phyloP scores from a whole-genome alignment of 30 jellyfish, hydroid and myxozoan species.

The Clytia hemisphaerica region DNA sequence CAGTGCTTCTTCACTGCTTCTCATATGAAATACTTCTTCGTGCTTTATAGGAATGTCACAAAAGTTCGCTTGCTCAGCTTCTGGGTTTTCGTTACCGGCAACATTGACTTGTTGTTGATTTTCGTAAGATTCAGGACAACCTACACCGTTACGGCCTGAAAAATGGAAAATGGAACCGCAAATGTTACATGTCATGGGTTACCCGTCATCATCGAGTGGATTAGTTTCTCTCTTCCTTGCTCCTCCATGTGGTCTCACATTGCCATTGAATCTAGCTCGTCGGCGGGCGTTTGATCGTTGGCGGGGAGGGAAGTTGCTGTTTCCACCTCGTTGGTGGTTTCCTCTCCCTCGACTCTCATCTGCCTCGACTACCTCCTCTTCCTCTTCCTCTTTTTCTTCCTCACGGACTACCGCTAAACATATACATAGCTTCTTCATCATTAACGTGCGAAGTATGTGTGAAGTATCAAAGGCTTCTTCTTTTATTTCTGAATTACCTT shows the following conservation, averaged over 20 bases:
- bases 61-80: background rate
- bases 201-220: conserved; percentile 21
- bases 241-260: conserved; percentile 14
- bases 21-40: conserved; percentile 14
- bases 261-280: conserved; percentile 9
- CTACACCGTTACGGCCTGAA: conserved; percentile 19
- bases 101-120: background rate
- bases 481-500: background rate
- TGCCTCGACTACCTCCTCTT: conserved; percentile 6
- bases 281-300: conserved; percentile 1
- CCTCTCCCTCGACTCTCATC: conserved; percentile 3
- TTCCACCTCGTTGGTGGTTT: conserved; percentile 13
- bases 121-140: conserved; percentile 15
- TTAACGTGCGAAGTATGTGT: background rate
- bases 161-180: conserved; percentile 15
- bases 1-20: conserved; percentile 25
- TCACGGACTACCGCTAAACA: conserved; percentile 1
- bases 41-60: conserved; percentile 6
- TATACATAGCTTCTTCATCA: background rate
- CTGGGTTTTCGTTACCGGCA: background rate
- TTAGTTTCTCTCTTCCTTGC: conserved; percentile 14
- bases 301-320: background rate
- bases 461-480: conserved; percentile 8
- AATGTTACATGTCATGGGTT: conserved; percentile 15
- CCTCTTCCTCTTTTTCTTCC: background rate